A percentile compares a stretch with the other conserved stretches of the same genome.
Evolutionary conservation across 2,113 vertebrate genomes (phyloP).

Genomic region (Barnardius zonarius): DNA sequence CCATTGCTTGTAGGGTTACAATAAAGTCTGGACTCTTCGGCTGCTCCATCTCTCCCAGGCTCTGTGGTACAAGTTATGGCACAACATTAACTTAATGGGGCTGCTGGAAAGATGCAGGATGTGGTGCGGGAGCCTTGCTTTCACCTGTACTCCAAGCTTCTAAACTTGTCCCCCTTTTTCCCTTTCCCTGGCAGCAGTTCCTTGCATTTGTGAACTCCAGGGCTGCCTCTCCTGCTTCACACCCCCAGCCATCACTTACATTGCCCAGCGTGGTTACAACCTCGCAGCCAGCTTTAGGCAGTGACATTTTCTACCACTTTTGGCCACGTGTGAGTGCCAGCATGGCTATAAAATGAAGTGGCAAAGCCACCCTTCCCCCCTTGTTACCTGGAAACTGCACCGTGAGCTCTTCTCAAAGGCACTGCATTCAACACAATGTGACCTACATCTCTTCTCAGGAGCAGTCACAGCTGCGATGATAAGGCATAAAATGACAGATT

Average conservation of each 20-base stretch:
- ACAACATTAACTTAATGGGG: rapidly evolving
- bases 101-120: background rate
- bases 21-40: background rate
- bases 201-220: rapidly evolving
- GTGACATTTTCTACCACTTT: background rate
- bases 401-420: background rate
- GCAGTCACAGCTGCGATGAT: slow-evolving; percentile 35
- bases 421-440: background rate
- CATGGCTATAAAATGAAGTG: background rate
- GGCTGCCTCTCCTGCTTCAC: background rate
- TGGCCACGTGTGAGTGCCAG: background rate
- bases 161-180: background rate
- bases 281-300: background rate
- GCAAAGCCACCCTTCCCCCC: background rate
- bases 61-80: background rate
- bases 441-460: slow-evolving; percentile 10
- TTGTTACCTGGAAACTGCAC: background rate
- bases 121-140: background rate
- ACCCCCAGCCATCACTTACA: background rate
- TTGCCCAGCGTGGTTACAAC: rapidly evolving
- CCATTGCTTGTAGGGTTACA: background rate
- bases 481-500: slow-evolving; percentile 17
- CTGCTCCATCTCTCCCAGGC: background rate
- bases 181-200: background rate
- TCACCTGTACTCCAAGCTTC: background rate